A percentile compares a stretch with the other conserved stretches of the same genome.
These are phyloP conservation scores for Trimorus sp. DNA, from an alignment of 2,888 invertebrate genomes.

Conservation along the genomic window DNA sequence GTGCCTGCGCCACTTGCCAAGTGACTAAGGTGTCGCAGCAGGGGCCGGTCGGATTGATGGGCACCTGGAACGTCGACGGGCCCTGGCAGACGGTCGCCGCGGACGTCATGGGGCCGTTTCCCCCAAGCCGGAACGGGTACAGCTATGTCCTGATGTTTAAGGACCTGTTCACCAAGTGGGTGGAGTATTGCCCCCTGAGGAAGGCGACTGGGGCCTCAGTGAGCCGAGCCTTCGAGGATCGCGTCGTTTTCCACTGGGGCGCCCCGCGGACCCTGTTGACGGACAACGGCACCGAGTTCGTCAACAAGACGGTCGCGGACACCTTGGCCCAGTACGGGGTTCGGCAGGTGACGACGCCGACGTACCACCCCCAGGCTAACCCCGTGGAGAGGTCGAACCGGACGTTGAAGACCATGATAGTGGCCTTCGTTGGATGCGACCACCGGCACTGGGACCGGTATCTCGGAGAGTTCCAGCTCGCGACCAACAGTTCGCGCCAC, in stretches of 20 bases:
- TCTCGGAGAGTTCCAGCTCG: background rate
- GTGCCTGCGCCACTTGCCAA: background rate
- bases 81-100: constrained; percentile 2
- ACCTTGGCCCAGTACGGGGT: too few relatives aligned
- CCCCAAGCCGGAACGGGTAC: background rate
- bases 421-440: background rate
- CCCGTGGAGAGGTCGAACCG: too few relatives aligned
- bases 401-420: background rate
- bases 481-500: background rate
- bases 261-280: background rate
- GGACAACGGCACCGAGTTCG: constrained; percentile 2
- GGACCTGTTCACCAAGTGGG: constrained; percentile 24
- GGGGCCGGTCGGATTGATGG: background rate
- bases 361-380: too few relatives aligned
- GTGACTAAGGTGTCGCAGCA: background rate
- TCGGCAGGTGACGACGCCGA: too few relatives aligned
- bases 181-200: background rate
- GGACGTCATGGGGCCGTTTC: constrained; percentile 30
- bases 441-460: background rate
- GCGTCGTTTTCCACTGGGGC: background rate
- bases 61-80: background rate
- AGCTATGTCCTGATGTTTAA: constrained; percentile 8
- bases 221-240: background rate
- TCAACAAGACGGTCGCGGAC: background rate
- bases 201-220: background rate